A percentile compares a stretch with the other conserved stretches of the same genome.
These are phyloP conservation scores for Chelonus formosanus DNA, from an alignment of 2,888 invertebrate genomes.

Conservation along the genomic window DNA sequence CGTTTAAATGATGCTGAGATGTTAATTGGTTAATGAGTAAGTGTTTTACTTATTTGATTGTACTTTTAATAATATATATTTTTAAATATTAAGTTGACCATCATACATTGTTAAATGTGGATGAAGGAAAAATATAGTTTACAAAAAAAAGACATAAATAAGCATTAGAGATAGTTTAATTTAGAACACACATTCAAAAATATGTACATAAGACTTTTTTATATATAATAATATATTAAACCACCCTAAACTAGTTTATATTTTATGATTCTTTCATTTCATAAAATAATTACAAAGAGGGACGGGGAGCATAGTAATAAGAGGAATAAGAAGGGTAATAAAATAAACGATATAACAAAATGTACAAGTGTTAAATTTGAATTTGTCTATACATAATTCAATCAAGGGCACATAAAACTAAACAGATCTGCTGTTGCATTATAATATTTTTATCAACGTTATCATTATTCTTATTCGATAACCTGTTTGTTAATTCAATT, in stretches of 20 bases:
- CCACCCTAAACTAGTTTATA: slow-evolving; percentile 56
- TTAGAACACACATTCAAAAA: slow-evolving; percentile 63
- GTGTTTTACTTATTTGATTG: no score
- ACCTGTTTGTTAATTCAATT: slow-evolving; percentile 22
- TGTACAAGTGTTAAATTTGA: slow-evolving; percentile 56
- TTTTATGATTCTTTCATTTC: slow-evolving; percentile 47
- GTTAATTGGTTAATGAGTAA: no score
- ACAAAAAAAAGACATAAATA: slow-evolving; percentile 35
- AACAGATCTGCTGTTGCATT: slow-evolving; percentile 39
- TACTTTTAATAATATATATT: no score
- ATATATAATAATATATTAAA: slow-evolving; percentile 54
- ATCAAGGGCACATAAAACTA: slow-evolving; percentile 33
- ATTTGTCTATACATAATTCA: slow-evolving; percentile 53
- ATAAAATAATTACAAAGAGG: slow-evolving; percentile 59
- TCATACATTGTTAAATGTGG: no score
- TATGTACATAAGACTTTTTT: slow-evolving; percentile 57
- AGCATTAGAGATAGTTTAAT: slow-evolving; percentile 62
- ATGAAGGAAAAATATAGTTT: neutral
- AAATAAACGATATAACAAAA: slow-evolving; percentile 59
- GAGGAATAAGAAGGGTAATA: neutral
- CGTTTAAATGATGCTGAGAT: no score
- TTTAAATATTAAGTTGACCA: no score
- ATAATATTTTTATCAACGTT: slow-evolving; percentile 28
- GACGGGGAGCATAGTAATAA: slow-evolving; percentile 55
- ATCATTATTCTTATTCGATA: slow-evolving; percentile 17